Evolutionary conservation across 2,797 vertebrate genomes (phyloP).

Genomic region (Orestias chungarensis): DNA sequence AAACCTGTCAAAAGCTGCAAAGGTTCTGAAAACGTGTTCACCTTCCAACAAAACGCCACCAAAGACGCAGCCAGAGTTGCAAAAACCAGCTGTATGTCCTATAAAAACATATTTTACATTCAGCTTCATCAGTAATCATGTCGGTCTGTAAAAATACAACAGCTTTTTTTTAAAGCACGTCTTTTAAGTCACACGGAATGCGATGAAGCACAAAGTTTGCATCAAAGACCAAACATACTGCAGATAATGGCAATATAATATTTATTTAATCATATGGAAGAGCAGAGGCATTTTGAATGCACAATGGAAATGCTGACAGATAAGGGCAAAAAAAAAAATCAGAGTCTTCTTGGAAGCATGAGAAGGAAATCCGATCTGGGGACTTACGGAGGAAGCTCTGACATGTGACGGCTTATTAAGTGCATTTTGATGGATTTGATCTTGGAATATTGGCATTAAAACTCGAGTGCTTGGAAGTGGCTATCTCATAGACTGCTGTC

Average conservation of each 20-base stretch:
- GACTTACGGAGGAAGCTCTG: background rate
- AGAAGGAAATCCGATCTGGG: background rate
- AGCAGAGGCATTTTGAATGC: background rate
- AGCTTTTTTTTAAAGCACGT: background rate
- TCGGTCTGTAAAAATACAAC: background rate
- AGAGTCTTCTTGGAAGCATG: background rate
- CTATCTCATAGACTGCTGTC: background rate
- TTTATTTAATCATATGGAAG: background rate
- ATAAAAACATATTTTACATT: too few relatives aligned
- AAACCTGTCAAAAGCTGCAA: too few relatives aligned
- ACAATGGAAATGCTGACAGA: conserved; percentile 1
- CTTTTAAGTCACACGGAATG: conserved; percentile 1
- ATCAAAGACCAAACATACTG: background rate
- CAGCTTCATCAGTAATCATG: background rate
- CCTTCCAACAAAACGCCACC: background rate
- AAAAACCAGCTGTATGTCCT: too few relatives aligned
- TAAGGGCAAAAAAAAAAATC: background rate
- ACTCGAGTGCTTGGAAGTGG: conserved; percentile 7
- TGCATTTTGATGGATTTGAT: conserved; percentile 10
- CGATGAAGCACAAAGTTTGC: background rate
- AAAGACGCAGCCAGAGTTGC: background rate
- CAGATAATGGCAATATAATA: background rate
- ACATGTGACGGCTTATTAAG: conserved; percentile 16
- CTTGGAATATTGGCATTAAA: conserved; percentile 25
- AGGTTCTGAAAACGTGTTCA: too few relatives aligned